These are phyloP conservation scores for Regulus satrapa DNA, from an alignment of 2,113 vertebrate genomes.

Conservation along the genomic window DNA sequence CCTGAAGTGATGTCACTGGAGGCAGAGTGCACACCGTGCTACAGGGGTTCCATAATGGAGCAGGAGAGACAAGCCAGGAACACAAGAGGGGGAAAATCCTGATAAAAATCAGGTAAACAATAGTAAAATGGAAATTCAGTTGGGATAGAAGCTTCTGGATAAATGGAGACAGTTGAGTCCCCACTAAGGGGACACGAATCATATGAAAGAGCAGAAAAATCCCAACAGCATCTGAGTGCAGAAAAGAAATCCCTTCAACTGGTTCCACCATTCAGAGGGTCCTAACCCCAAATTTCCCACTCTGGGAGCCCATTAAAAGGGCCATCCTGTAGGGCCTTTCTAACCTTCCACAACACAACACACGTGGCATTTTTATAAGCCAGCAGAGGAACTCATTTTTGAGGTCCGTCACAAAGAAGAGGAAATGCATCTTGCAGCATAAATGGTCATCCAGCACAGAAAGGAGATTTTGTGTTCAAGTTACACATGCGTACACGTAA, in stretches of 20 bases:
- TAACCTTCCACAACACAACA: background rate
- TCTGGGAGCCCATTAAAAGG: background rate
- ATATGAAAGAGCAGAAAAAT: background rate
- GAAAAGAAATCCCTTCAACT: background rate
- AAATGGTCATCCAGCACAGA: background rate
- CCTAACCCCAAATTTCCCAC: background rate
- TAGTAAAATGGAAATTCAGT: background rate
- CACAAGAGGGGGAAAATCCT: background rate
- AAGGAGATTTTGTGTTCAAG: constrained; percentile 20
- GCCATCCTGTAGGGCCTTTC: background rate
- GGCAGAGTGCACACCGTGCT: background rate
- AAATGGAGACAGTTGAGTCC: background rate
- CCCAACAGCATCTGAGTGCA: background rate
- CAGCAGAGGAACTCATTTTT: background rate
- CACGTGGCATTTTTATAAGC: background rate
- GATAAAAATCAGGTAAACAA: background rate
- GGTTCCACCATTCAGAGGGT: background rate
- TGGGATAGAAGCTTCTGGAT: background rate
- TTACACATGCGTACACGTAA: background rate
- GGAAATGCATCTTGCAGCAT: background rate
- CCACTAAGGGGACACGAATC: background rate
- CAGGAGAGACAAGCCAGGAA: background rate
- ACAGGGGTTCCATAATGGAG: background rate
- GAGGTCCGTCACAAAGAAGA: constrained; percentile 1
- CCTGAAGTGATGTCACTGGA: constrained; percentile 32